These are phyloP conservation scores for Ivindomyrus marchei DNA, from an alignment of 2,113 vertebrate genomes.

Conservation along the genomic window DNA sequence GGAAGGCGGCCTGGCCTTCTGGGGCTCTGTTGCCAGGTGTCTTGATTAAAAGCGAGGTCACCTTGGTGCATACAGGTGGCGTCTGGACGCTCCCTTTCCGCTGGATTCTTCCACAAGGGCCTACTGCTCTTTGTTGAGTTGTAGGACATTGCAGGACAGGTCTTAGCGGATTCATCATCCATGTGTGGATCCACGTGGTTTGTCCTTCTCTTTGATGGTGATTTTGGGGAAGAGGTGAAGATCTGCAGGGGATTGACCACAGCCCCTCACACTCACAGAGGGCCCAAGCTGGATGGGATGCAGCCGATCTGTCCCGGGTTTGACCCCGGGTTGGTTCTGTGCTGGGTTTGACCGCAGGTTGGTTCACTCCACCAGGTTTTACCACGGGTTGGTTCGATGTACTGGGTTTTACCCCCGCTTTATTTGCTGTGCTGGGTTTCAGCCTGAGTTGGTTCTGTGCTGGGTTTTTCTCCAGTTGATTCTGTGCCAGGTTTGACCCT, in stretches of 20 bases:
- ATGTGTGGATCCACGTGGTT: background rate
- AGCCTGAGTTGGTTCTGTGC: background rate
- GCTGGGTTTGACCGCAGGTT: background rate
- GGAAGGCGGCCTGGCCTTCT: background rate
- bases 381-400: background rate
- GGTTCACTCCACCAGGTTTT: background rate
- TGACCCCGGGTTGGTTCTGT: background rate
- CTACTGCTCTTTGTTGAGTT: background rate
- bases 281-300: background rate
- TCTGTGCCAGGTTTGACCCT: background rate
- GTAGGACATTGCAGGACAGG: too few species aligned
- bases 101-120: background rate
- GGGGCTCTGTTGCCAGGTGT: background rate
- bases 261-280: background rate
- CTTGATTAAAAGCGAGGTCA: background rate
- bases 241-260: background rate
- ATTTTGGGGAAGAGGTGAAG: background rate
- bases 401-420: background rate
- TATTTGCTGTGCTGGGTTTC: background rate
- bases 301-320: background rate
- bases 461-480: background rate
- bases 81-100: background rate
- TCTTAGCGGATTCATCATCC: background rate
- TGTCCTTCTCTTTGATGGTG: background rate
- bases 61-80: background rate